Conservation (phyloP, 2,888 invertebrate species). For the Zaprionus lineosus region DNA sequence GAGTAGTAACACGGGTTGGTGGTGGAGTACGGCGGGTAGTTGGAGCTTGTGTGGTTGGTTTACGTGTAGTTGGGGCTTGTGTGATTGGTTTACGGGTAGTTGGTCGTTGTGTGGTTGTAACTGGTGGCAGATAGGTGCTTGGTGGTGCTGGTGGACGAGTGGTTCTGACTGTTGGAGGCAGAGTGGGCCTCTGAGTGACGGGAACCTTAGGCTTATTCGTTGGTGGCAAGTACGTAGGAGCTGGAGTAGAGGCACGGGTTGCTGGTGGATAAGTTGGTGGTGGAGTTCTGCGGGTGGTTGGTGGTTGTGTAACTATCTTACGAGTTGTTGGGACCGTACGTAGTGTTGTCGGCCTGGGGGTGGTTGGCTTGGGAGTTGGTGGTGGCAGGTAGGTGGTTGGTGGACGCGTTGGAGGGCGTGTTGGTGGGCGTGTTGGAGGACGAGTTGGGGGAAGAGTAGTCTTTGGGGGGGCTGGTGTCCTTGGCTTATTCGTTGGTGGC, state of each 20-base stretch:
- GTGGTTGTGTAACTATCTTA: not conserved
- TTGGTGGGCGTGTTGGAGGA: slow-evolving; percentile 25
- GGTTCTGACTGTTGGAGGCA: slow-evolving; percentile 12
- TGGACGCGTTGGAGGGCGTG: slow-evolving; percentile 14
- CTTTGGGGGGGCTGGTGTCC: slow-evolving; percentile 34
- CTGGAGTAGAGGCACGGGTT: slow-evolving; percentile 12
- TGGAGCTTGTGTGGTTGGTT: slow-evolving; percentile 27
- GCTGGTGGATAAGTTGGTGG: slow-evolving; percentile 40
- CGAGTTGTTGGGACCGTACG: slow-evolving; percentile 20
- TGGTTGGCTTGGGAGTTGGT: slow-evolving; percentile 39
- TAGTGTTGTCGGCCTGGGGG: slow-evolving; percentile 22
- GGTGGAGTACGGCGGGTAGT: slow-evolving; percentile 4
- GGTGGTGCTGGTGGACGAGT: slow-evolving; percentile 49
- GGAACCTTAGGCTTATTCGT: too few relatives aligned
- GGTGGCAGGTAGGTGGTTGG: slow-evolving; percentile 46
- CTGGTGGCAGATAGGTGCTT: slow-evolving; percentile 41
- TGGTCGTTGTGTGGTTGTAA: slow-evolving; percentile 40
- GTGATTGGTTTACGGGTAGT: slow-evolving; percentile 8
- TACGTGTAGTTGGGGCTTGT: slow-evolving; percentile 21
- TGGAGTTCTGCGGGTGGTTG: slow-evolving; percentile 18
- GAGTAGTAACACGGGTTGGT: slow-evolving; percentile 38
- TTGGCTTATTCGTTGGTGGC: slow-evolving; percentile 56
- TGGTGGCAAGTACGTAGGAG: slow-evolving; percentile 11
- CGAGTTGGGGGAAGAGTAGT: slow-evolving; percentile 1
- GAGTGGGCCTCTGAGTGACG: too few relatives aligned